phyloP scores from a whole-genome alignment of 2,888 invertebrate genomes.

The Temnothorax unifasciatus region DNA sequence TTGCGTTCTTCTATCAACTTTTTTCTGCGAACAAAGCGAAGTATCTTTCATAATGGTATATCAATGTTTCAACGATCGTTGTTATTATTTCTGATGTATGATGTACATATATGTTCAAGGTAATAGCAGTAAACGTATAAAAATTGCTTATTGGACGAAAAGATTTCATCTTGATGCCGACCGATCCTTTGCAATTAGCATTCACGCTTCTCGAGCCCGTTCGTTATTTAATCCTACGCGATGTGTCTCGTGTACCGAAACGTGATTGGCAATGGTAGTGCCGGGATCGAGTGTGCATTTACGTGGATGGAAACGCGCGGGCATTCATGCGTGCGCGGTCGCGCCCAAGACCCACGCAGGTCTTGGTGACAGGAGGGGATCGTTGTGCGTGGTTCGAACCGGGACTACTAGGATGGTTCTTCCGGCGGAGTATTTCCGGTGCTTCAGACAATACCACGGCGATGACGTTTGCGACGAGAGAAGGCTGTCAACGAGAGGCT shows the following conservation, averaged over 20 bases:
- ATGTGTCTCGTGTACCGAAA: constrained; percentile 7
- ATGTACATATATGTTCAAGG: neutral
- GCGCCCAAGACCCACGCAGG: constrained; percentile 59
- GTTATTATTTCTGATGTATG: neutral
- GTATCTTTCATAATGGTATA: neutral
- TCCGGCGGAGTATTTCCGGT: constrained; percentile 82
- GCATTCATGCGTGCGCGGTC: constrained; percentile 67
- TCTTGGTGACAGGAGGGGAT: constrained; percentile 57
- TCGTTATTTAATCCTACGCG: constrained; percentile 27
- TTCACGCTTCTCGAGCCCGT: neutral
- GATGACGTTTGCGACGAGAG: constrained; percentile 63
- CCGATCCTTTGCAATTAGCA: constrained; percentile 18
- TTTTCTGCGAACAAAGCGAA: too few species aligned
- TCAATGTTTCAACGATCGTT: neutral
- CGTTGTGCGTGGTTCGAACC: constrained; percentile 61
- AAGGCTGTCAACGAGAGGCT: constrained; percentile 58
- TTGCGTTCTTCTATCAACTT: neutral
- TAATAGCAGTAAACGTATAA: constrained; percentile 1
- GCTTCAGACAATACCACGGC: constrained; percentile 70
- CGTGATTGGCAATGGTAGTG: constrained; percentile 47
- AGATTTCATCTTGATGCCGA: neutral
- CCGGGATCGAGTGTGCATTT: constrained; percentile 42
- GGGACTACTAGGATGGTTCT: constrained; percentile 76
- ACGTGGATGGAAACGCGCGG: constrained; percentile 63
- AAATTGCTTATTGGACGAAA: neutral